Conservation (phyloP, 2,888 invertebrate genomes). For the Cinara cedri region DNA sequence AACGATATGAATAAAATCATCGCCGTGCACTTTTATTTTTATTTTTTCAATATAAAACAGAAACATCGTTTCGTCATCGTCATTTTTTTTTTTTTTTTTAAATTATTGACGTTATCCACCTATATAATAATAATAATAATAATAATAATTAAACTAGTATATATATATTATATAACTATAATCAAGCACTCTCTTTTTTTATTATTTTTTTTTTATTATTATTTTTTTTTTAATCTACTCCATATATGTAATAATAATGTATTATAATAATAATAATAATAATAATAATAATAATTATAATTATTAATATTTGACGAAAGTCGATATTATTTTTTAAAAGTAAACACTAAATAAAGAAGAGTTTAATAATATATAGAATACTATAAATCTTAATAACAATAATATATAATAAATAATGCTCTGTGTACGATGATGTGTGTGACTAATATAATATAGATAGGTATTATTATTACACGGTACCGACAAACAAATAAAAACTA, state of each 20-base stretch:
- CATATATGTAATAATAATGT: not conserved
- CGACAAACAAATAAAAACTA: slow-evolving; percentile 46
- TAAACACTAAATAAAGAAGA: slow-evolving; percentile 51
- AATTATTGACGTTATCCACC: slow-evolving; percentile 41
- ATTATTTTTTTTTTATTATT: no score
- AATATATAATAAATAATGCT: slow-evolving; percentile 2
- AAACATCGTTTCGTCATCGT: slow-evolving; percentile 24
- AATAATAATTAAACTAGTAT: not conserved
- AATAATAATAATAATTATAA: slow-evolving; percentile 22
- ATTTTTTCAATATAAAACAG: slow-evolving; percentile 47
- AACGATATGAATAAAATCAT: slow-evolving; percentile 44
- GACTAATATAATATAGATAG: not conserved
- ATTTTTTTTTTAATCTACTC: slow-evolving; percentile 26
- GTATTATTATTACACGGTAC: no score
- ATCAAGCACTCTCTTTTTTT: no score
- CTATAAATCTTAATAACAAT: not conserved
- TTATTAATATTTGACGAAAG: slow-evolving; percentile 26
- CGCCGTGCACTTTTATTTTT: slow-evolving; percentile 51
- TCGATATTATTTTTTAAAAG: not conserved
- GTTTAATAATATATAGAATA: not conserved
- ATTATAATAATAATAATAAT: no score
- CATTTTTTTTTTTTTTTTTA: no score
- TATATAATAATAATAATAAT: slow-evolving; percentile 25
- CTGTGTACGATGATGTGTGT: slow-evolving; percentile 22
- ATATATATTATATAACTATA: slow-evolving; percentile 29